Evolutionary conservation across 2,888 invertebrate species (phyloP), one percentile per base, ranked within the genome.

Genomic region (Trachelus troglodyta): DNA sequence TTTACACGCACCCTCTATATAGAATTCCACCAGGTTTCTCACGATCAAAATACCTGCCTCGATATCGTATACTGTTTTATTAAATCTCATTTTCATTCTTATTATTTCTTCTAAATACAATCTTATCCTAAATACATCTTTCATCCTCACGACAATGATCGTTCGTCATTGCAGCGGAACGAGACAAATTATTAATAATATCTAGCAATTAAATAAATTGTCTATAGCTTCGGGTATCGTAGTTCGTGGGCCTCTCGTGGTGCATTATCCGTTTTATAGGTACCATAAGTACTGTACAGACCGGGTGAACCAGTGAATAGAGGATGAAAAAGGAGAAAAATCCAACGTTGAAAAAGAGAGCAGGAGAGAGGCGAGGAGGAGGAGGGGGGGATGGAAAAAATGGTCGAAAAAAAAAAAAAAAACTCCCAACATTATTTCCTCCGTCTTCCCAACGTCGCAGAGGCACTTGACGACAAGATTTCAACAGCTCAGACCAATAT

Each of bases 381-480:
- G 34, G 6, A 0, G 23, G 56, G 37, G 37, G 15, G 23, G 9
- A 2, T 9, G 56, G 9, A 23, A 56, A 40, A 56, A 56, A 56
- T 23, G 23, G 9, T 23, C 2, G 9, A 2, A 56, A 56, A 40
- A 56, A 56, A 56, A 56, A 56, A 12, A 6, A 4, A 56, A 23
- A 9, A 56, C 23, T 23, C 9, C 56, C 23, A 56, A 56, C 56
- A 56, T 56, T 56, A 56, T 56, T 56, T 56, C 56, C 56, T 56
- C 23, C 56, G 15, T 56, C 56, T 23, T 23, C 9, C 56, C 56
- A 15, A 56, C 56, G 56, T 56, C 56, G 56, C 56, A 0, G 74
- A 34, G 74, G 33, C 35, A n/a, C 74, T 74, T 74, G 74, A 35
- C 74, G 35, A 74, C 74, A 74, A 35, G 35, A 35, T 37, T 37